Conservation (phyloP, 2,888 invertebrate genomes). For the Lottia scabra region DNA sequence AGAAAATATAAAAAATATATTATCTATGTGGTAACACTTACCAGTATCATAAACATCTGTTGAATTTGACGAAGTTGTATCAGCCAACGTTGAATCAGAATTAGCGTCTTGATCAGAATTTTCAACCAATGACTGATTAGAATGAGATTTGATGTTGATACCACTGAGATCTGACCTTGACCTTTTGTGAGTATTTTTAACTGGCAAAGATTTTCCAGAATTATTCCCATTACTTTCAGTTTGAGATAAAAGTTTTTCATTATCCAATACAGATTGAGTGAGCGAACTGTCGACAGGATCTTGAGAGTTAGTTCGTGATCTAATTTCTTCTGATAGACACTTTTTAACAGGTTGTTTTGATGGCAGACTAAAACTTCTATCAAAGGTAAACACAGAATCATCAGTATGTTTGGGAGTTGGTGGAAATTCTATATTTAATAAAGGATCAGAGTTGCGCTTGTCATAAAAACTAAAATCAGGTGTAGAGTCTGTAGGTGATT, state of each 20-base stretch:
- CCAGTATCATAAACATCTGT: too few species aligned
- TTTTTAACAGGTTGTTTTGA: background rate
- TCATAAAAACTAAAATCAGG: constrained; percentile 42
- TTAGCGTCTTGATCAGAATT: constrained; percentile 7
- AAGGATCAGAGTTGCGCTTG: constrained; percentile 46
- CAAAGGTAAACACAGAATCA: background rate
- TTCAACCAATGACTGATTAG: background rate
- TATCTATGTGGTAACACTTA: too few species aligned
- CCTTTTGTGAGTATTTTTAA: constrained; percentile 44
- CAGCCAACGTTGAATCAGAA: constrained; percentile 19
- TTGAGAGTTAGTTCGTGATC: background rate
- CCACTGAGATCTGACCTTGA: constrained; percentile 52
- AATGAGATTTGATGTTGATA: constrained; percentile 2
- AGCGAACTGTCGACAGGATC: background rate
- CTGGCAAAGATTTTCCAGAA: background rate
- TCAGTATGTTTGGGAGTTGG: constrained; percentile 8
- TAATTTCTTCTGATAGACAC: background rate
- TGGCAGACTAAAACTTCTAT: background rate
- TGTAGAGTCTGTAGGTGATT: constrained; percentile 17
- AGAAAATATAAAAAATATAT: too few species aligned
- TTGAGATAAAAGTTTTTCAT: background rate
- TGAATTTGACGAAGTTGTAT: constrained; percentile 10
- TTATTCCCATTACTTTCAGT: background rate
- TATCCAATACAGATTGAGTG: constrained; percentile 1
- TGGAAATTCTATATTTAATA: constrained; percentile 44